Evolutionary conservation across 1,140 invertebrate genomes (phyloP), one percentile per base, ranked within the genome.

Genomic region (Oppia nitens): DNA sequence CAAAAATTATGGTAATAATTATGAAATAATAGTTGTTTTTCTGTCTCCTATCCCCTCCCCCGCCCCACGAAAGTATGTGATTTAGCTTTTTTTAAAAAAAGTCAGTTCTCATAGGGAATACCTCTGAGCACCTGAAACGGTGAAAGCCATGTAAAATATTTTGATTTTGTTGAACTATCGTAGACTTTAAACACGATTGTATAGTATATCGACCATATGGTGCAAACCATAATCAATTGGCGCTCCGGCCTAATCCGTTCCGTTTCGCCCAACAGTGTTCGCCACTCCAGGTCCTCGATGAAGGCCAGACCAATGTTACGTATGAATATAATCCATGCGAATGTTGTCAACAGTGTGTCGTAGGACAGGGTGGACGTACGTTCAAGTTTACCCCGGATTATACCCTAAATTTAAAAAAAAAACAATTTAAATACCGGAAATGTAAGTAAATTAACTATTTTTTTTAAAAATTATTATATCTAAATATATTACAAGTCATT

Each of bases 161-260:
- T 57, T 14, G 11, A 17, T 23, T 9, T 49, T n/a, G 26, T 4
- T 26, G 51, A 20, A 3, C 25, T 24, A 21, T 9, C 14, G 32
- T 23, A 57, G 29, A 48, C 24, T 24, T 17, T 14, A 17, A 49
- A 28, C 14, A 29, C 21, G 24, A 52, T 3, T 1, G 47, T 21
- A 17, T 49, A 27, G 32, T 32, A 57, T 2, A 57, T 26, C 25
- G 56, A 57, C 56, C 56, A 57, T 17, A 57, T 57, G 40, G 56
- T 50, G 1, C 48, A 49, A 11, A 57, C 47, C 56, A 57, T 57
- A 20, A 57, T 23, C 56, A 57, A 24, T 23, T 57, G 56, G 21
- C 56, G 40, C 14, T 51, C n/a, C 21, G 56, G 56, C 1, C 56
- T 45, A 1, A 27, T 24, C 14, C 56, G 56, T 28, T 49, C 56